Conservation (phyloP, 2,113 vertebrate genomes). For the Gracilinanus agilis region DNA sequence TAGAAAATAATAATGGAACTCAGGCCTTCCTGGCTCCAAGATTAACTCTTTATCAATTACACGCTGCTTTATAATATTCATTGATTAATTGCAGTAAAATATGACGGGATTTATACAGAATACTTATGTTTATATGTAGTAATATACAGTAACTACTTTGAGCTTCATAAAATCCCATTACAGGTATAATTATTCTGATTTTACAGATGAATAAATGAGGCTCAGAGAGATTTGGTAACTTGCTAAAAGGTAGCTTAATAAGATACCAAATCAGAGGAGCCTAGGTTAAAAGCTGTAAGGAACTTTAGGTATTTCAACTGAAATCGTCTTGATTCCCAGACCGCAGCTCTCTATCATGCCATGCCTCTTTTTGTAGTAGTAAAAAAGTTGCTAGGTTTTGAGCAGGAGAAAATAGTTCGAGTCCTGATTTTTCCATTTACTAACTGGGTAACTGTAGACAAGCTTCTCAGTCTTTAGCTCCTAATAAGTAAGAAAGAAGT, state of each 20-base stretch:
- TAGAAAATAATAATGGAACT: background rate
- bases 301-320: background rate
- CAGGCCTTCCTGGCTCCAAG: background rate
- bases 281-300: background rate
- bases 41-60: background rate
- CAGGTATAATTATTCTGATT: background rate
- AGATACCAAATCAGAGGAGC: background rate
- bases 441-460: background rate
- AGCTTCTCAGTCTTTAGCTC: background rate
- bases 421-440: background rate
- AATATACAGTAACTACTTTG: background rate
- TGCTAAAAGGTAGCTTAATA: background rate
- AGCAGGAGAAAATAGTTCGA: background rate
- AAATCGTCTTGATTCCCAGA: background rate
- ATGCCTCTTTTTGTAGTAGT: background rate
- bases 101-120: background rate
- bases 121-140: background rate
- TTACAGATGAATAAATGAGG: background rate
- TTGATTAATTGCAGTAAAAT: background rate
- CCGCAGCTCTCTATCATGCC: background rate
- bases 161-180: background rate
- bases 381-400: background rate
- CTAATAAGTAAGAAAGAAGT: background rate
- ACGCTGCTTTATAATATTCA: too few relatives aligned
- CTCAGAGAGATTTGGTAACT: background rate